Evolutionary conservation across 2,797 vertebrate genomes (phyloP).

Genomic region (Aeoliscus strigatus): DNA sequence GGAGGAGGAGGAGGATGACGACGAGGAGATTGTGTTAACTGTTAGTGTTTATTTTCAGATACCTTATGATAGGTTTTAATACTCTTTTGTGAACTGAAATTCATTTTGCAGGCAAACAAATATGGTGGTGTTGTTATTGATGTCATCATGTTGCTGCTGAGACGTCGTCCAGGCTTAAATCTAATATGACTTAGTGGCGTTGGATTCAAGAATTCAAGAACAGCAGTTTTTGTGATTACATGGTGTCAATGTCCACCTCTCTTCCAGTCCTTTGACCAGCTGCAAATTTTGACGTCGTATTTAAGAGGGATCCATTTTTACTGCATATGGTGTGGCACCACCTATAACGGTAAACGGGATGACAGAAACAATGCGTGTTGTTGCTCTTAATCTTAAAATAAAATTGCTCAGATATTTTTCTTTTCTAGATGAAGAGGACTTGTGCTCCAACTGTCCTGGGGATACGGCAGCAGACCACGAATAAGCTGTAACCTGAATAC

Average conservation of each 20-base stretch:
- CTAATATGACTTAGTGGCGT: too few species aligned
- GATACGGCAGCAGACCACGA: slow-evolving; percentile 87
- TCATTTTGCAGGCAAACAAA: too few species aligned
- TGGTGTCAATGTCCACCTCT: background rate
- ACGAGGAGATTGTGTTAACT: slow-evolving; percentile 56
- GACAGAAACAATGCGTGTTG: slow-evolving; percentile 12
- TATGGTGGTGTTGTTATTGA: too few species aligned
- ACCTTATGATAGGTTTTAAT: too few species aligned
- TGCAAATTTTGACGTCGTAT: slow-evolving; percentile 87
- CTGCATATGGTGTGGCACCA: slow-evolving; percentile 95
- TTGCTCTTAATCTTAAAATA: background rate
- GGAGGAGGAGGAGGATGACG: slow-evolving; percentile 31
- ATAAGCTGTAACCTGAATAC: too few species aligned
- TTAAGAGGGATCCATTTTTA: slow-evolving; percentile 87
- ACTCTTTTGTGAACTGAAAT: too few species aligned
- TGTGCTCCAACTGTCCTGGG: slow-evolving; percentile 87
- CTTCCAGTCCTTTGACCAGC: slow-evolving; percentile 83
- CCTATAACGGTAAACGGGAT: slow-evolving; percentile 86
- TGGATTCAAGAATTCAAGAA: too few species aligned
- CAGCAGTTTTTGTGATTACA: too few species aligned
- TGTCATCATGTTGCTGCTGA: too few species aligned
- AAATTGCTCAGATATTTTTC: background rate
- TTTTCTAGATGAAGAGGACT: slow-evolving; percentile 83
- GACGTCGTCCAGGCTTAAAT: too few species aligned
- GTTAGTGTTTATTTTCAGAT: slow-evolving; percentile 46